Conservation (phyloP, 2,888 invertebrate species). For the Unio pictorum region DNA sequence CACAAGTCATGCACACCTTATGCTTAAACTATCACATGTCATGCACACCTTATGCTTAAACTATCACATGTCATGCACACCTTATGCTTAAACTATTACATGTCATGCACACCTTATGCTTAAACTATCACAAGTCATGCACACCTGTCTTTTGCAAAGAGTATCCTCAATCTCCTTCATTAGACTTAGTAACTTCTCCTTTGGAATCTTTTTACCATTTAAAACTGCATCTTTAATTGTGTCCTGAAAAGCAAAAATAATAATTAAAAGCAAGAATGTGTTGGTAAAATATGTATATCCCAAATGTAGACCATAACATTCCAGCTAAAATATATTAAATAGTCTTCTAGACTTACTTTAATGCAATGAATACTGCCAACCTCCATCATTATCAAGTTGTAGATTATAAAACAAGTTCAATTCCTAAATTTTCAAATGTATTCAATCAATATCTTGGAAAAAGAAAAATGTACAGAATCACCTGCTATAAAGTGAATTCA, state of each 20-base stretch:
- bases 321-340: too few relatives aligned
- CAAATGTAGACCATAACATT: too few relatives aligned
- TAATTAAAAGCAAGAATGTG: background rate
- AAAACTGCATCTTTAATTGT: constrained; percentile 10
- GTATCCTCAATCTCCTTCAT: constrained; percentile 22
- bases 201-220: constrained; percentile 1
- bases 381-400: too few relatives aligned
- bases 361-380: too few relatives aligned
- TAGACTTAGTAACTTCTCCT: constrained; percentile 15
- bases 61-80: constrained; percentile 5
- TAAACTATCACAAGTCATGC: background rate
- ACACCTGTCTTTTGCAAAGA: constrained; percentile 31
- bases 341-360: too few relatives aligned
- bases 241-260: constrained; percentile 4
- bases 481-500: too few relatives aligned
- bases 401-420: too few relatives aligned
- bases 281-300: too few relatives aligned
- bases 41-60: constrained; percentile 12
- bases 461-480: too few relatives aligned
- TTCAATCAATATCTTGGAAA: too few relatives aligned
- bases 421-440: too few relatives aligned
- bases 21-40: too few relatives aligned
- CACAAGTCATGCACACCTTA: constrained; percentile 12
- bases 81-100: constrained; percentile 1
- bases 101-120: constrained; percentile 9